phyloP scores from a whole-genome alignment of 2,888 invertebrate species.

The Stictocephala bisonia region DNA sequence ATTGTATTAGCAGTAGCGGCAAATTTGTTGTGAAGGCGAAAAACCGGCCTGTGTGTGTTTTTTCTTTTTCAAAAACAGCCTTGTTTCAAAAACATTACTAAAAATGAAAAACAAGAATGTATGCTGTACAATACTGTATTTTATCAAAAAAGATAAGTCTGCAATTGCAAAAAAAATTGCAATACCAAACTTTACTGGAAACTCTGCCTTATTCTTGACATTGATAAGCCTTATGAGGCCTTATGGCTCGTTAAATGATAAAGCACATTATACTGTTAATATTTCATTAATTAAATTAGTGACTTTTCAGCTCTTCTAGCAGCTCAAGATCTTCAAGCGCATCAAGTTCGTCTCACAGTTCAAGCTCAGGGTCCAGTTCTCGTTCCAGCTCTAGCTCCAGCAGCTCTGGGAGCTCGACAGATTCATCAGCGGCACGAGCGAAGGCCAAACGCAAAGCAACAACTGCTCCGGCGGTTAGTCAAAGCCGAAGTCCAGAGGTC shows the following conservation, averaged over 20 bases:
- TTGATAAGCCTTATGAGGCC: background rate
- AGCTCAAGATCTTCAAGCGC: conserved; percentile 70
- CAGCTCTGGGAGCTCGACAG: conserved; percentile 73
- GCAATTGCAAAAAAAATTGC: too few relatives aligned
- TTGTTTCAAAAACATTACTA: too few relatives aligned
- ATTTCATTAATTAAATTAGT: background rate
- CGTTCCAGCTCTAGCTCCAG: conserved; percentile 83
- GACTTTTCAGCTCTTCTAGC: conserved; percentile 75
- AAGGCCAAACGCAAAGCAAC: conserved; percentile 70
- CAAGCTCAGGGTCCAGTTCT: conserved; percentile 74
- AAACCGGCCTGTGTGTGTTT: too few relatives aligned
- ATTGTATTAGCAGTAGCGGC: too few relatives aligned
- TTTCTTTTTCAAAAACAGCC: too few relatives aligned
- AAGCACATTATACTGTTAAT: background rate
- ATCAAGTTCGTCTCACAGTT: conserved; percentile 67
- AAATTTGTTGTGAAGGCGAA: too few relatives aligned
- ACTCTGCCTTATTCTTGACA: too few relatives aligned
- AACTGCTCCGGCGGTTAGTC: conserved; percentile 64
- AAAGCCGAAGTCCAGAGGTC: conserved; percentile 59
- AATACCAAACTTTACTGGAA: too few relatives aligned
- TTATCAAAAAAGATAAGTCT: too few relatives aligned
- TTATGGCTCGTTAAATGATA: background rate
- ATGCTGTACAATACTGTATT: too few relatives aligned
- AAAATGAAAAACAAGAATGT: too few relatives aligned
- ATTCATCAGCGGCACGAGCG: conserved; percentile 72